Percentiles rank a stretch among this genome's conserved stretches.
phyloP scores from a whole-genome alignment of 2,888 invertebrate genomes.

The Dasysyrphus tricinctus region DNA sequence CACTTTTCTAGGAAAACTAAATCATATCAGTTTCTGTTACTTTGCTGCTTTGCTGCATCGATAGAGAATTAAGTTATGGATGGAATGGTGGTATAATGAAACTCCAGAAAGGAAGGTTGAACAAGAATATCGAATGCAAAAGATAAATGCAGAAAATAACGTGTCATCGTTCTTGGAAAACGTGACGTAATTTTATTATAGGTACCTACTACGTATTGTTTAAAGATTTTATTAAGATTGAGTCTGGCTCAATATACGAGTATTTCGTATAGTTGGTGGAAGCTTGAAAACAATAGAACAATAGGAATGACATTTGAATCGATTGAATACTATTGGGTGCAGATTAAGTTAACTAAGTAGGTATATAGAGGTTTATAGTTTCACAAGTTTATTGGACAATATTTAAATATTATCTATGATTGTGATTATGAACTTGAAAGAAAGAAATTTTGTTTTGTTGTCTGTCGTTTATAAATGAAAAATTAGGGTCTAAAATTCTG shows the following conservation, averaged over 20 bases:
- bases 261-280: background rate
- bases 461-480: background rate
- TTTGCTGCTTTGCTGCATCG: background rate
- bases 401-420: background rate
- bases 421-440: background rate
- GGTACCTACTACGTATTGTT: background rate
- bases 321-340: conserved; percentile 19
- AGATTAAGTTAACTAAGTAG: conserved; percentile 22
- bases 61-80: background rate
- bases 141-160: conserved; percentile 38
- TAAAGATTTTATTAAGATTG: conserved; percentile 52
- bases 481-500: background rate
- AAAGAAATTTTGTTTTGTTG: background rate
- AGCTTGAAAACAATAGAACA: conserved; percentile 26
- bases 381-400: conserved; percentile 34
- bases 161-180: conserved; percentile 60
- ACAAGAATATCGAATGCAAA: conserved; percentile 21
- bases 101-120: background rate
- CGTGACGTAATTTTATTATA: conserved; percentile 61
- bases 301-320: conserved; percentile 36
- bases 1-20: conserved; percentile 57
- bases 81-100: background rate
- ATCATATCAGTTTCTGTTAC: conserved; percentile 32
- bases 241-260: background rate
- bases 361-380: background rate